Evolutionary conservation across 2,888 invertebrate genomes (phyloP).

Genomic region (Noctua janthe): DNA sequence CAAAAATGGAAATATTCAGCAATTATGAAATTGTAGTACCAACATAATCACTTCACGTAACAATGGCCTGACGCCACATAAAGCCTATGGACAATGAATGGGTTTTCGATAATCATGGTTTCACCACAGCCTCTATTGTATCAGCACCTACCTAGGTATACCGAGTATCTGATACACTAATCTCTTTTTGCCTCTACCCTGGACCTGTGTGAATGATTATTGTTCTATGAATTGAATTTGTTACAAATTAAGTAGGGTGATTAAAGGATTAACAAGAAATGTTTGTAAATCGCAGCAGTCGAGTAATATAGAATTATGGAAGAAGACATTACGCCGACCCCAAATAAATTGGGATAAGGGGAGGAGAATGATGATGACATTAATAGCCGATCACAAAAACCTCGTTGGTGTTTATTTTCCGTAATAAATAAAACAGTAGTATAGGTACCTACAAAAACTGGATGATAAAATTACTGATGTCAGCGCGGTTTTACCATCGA

Average conservation of each 20-base stretch:
- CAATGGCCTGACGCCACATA: constrained; percentile 54
- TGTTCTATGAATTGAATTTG: constrained; percentile 24
- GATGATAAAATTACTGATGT: constrained; percentile 18
- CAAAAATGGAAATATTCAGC: constrained; percentile 46
- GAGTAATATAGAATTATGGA: background rate
- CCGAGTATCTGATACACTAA: constrained; percentile 27
- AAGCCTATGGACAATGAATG: constrained; percentile 49
- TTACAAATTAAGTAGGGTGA: constrained; percentile 14
- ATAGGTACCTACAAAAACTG: background rate
- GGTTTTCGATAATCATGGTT: constrained; percentile 58
- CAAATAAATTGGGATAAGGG: background rate
- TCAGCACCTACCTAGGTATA: background rate
- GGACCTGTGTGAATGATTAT: constrained; percentile 34
- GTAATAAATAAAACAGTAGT: no score
- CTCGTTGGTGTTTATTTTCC: background rate
- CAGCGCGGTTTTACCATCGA: constrained; percentile 2
- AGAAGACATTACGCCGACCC: background rate
- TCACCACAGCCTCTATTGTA: constrained; percentile 57
- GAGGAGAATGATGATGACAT: background rate
- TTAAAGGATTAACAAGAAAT: background rate
- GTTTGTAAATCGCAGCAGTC: background rate
- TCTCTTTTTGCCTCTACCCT: constrained; percentile 20
- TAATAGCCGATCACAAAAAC: background rate
- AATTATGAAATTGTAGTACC: constrained; percentile 40
- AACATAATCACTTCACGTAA: constrained; percentile 50